Base-by-base conservation (phyloP, 2,797 vertebrate genomes). In the Acanthornis magna region DNA sequence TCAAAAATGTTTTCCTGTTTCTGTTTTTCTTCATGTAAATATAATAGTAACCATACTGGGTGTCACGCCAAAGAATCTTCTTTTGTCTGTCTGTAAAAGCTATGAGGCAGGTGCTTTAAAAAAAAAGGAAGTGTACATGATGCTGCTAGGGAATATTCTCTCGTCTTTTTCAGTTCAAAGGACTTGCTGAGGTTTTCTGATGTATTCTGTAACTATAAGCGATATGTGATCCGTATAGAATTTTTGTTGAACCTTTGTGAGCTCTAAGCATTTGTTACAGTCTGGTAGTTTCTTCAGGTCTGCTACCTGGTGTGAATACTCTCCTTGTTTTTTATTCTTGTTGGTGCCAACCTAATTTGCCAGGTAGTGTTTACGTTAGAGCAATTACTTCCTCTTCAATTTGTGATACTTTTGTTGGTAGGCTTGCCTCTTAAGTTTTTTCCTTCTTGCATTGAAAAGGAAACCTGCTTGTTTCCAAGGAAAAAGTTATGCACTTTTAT, bases 61-160 rank as follows among this genome's bases (percentile, higher is more conserved):
- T 75, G 3, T 63, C 3, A 1, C 6, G 34, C 5, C 1, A 58
- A 76, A 38, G 3, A 36, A 45, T 53, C 5, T 73, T 25, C 21
- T 71, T 75, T 42, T 84, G 5, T 32, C 5, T 47, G 21, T 32
- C 45, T 66, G 23, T 66, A 47, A 70, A 78, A 62, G n/a, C 32
- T 13, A 2, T 11, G 43, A 87, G 66, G n/a, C 62, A 55, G 17
- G 6, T n/a, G 21, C 6, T 7, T 53, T 48, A 15, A 25, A 36
- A 68, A 45, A 42, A 75, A 13, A 7, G 5, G 13, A 60, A 23
- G 20, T 6, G n/a, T 55, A 40, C 0, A 0, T 53, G 45, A 5
- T 82, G 20, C 7, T 63, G 9, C 10, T 72, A 27, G 25, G 36
- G 47, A 73, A 20, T 72, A 23, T 65, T 72, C 3, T 85, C 9